Conservation (phyloP, 2,113 vertebrate species). For the Gracilinanus agilis region DNA sequence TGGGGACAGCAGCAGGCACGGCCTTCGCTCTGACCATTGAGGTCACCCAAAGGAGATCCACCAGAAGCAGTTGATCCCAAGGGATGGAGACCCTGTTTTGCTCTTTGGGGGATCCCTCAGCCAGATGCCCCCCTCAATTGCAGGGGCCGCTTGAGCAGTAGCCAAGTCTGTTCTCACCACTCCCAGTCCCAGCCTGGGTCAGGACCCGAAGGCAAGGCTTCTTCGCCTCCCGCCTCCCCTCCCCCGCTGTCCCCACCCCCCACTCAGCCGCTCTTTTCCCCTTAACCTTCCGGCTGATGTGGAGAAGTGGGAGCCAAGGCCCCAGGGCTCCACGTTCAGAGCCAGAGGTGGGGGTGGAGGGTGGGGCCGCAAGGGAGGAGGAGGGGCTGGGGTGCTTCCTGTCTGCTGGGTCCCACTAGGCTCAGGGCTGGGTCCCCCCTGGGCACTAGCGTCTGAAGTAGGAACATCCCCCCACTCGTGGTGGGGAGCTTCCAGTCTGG, state of each 20-base stretch:
- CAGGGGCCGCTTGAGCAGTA: conserved; percentile 1
- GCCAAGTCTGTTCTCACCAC: conserved; percentile 9
- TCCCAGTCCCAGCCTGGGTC: not conserved
- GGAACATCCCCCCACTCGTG: conserved; percentile 63
- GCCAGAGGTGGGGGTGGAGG: conserved; percentile 75
- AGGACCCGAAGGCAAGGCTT: conserved; percentile 47
- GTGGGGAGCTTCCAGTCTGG: conserved; percentile 19
- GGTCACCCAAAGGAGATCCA: not conserved
- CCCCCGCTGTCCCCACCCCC: not conserved
- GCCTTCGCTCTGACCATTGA: not conserved
- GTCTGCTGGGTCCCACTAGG: conserved; percentile 54
- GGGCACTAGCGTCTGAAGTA: conserved; percentile 53
- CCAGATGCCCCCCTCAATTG: not conserved
- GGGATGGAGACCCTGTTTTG: not conserved
- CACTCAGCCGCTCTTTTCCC: not conserved
- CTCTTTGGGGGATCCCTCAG: not conserved
- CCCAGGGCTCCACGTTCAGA: conserved; percentile 63
- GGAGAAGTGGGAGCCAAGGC: conserved; percentile 71
- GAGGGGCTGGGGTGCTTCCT: conserved; percentile 66
- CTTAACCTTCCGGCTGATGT: not conserved
- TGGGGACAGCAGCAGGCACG: not conserved
- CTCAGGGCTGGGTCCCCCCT: conserved; percentile 69
- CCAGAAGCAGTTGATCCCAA: not conserved
- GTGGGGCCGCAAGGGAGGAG: conserved; percentile 55
- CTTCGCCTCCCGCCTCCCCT: conserved; percentile 48